Evolutionary conservation across 2,888 invertebrate species (phyloP), one percentile per base, ranked within the genome.

Genomic region (Ellobium chinense): DNA sequence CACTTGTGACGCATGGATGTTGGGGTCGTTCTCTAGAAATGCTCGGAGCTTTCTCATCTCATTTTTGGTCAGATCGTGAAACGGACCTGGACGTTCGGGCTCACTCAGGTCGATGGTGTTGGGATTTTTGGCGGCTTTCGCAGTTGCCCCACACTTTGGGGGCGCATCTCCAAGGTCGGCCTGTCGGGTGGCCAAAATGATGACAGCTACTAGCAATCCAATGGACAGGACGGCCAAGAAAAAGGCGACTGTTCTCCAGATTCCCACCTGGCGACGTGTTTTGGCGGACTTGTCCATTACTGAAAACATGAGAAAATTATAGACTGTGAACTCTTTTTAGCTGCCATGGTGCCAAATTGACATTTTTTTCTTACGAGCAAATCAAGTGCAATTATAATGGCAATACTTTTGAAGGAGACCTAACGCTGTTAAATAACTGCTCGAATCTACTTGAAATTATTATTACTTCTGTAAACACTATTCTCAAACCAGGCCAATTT

Each of bases 41-140:
- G 78, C 21, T 66, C 83, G 69, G 18, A 87, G 21, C 2, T 78
- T 80, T 24, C 65, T 12, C 9, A 86, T 81, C 78, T 88, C 88
- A 9, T 76, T 72, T 21, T 78, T 63, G 1, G 87, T 87, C 21
- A 88, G 79, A 75, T 87, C 87, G 31, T 83, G 82, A 68, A 88
- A 88, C 1, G 87, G 85, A 4, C 85, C 82, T 0, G 87, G 88
- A 9, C 79, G 77, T 12, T 79, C 70, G 0, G 86, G 83, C 72
- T 87, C 86, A 2, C 72, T 79, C 18, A 84, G 34, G 65, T 85
- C 84, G 21, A 87, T 80, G 36, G 29, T 18, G 65, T 77, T 77
- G 3, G n/a, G 21, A 24, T 81, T 76, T n/a, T 58, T 62, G 24
- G 24, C 54, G 27, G 58, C 27, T 18, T 12, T 65, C 27, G 54